A percentile compares a stretch with the other conserved stretches of the same genome.
phyloP scores from a whole-genome alignment of 2,113 vertebrate species.

The Aldabrachelys gigantea region DNA sequence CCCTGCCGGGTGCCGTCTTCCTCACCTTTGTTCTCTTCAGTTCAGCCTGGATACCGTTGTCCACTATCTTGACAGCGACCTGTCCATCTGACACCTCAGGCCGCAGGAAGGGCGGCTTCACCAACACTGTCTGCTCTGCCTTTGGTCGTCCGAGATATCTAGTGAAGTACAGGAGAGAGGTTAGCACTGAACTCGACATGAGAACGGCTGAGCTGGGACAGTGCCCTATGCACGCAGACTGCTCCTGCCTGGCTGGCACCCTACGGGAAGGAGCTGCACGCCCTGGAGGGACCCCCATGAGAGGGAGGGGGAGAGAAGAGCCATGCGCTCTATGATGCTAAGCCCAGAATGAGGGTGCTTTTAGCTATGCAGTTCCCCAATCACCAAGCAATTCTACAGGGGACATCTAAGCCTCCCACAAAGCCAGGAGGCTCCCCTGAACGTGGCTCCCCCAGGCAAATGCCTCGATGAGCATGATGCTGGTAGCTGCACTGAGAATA shows the following conservation, averaged over 20 bases:
- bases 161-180: background rate
- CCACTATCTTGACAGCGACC: slow-evolving; percentile 90
- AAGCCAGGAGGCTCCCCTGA: background rate
- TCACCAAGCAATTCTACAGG: background rate
- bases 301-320: no score
- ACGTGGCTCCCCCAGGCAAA: background rate
- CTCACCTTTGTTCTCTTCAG: slow-evolving; percentile 90
- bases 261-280: background rate
- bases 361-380: background rate
- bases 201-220: background rate
- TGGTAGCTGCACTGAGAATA: background rate
- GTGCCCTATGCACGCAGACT: background rate
- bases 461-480: background rate
- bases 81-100: slow-evolving; percentile 84
- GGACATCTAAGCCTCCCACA: background rate
- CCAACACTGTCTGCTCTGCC: slow-evolving; percentile 82
- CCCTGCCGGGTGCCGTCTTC: slow-evolving; percentile 3
- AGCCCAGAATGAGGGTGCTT: background rate
- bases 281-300: background rate
- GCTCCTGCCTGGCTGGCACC: background rate
- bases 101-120: slow-evolving; percentile 92
- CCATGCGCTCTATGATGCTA: background rate
- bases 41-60: slow-evolving; percentile 95
- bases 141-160: slow-evolving; percentile 91
- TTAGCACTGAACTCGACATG: no score